A percentile compares a stretch with the other conserved stretches of the same genome.
These are phyloP conservation scores for Galemys pyrenaicus DNA, from an alignment of 2,113 vertebrate genomes.

Conservation along the genomic window DNA sequence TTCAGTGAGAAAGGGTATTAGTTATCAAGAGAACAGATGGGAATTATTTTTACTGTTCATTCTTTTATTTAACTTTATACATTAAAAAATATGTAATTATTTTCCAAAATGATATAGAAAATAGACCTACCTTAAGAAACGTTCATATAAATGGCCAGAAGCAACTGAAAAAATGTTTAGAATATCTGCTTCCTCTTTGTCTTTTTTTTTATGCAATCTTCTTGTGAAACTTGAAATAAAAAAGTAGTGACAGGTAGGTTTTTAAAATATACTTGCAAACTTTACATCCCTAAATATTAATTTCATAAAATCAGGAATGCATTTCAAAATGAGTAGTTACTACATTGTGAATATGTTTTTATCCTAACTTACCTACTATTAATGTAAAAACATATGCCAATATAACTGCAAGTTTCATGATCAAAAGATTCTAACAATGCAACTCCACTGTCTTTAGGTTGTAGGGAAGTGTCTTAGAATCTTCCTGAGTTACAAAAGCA, in stretches of 20 bases:
- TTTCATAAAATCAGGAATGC: not conserved
- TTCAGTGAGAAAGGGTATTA: not conserved
- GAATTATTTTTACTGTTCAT: not conserved
- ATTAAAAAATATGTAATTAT: not conserved
- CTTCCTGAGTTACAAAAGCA: not conserved
- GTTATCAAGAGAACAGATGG: not conserved
- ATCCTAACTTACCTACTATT: not conserved
- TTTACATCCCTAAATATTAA: not conserved
- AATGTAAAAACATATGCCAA: not conserved
- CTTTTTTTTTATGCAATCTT: conserved; percentile 83
- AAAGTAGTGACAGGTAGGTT: not conserved
- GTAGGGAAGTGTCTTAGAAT: not conserved
- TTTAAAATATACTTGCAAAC: conserved; percentile 16
- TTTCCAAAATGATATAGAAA: conserved; percentile 41
- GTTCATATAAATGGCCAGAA: conserved; percentile 97
- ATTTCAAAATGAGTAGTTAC: conserved; percentile 22
- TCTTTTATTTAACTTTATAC: not conserved
- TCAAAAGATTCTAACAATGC: not conserved
- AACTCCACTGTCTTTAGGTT: not conserved
- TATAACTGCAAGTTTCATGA: not conserved
- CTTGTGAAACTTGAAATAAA: conserved; percentile 89
- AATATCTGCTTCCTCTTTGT: conserved; percentile 87
- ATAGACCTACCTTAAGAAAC: conserved; percentile 93
- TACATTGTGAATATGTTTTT: not conserved
- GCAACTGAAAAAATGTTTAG: conserved; percentile 98